A percentile compares a stretch with the other conserved stretches of the same genome.
phyloP scores from a whole-genome alignment of 2,888 invertebrate genomes.

The Sepiola atlantica region DNA sequence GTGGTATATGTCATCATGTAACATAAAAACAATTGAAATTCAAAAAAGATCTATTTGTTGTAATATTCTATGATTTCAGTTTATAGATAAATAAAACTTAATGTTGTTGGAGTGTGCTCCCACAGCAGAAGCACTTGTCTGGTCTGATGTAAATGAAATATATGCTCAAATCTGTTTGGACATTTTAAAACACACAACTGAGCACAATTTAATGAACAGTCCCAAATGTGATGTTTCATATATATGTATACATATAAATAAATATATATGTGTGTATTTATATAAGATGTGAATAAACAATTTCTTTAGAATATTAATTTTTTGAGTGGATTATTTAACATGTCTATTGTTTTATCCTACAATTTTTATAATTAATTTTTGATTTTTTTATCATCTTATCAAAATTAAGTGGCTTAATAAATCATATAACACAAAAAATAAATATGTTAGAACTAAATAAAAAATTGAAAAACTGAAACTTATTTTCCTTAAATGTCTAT shows the following conservation, averaged over 20 bases:
- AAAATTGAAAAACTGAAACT: background rate
- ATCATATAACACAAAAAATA: background rate
- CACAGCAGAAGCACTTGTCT: background rate
- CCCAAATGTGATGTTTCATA: background rate
- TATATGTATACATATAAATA: slow-evolving; percentile 6
- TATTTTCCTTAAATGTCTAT: background rate
- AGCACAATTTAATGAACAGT: slow-evolving; percentile 8
- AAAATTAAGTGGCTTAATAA: background rate
- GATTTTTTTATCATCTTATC: background rate
- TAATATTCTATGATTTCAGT: slow-evolving; percentile 9
- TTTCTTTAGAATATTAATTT: background rate
- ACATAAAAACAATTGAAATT: slow-evolving; percentile 32
- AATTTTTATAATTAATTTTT: background rate
- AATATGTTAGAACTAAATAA: background rate
- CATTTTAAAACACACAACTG: background rate
- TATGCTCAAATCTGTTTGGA: slow-evolving; percentile 21
- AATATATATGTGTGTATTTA: background rate
- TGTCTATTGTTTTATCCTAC: background rate
- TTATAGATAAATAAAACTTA: slow-evolving; percentile 21
- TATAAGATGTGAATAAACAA: background rate
- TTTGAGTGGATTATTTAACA: background rate
- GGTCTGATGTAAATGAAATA: background rate
- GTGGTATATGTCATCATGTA: slow-evolving; percentile 32
- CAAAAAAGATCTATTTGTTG: slow-evolving; percentile 24
- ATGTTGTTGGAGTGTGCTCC: slow-evolving; percentile 2